Percentiles rank a stretch among this genome's conserved stretches.
These are phyloP conservation scores for Drosophila novamexicana DNA, from an alignment of 1,140 invertebrate species.

Conservation along the genomic window DNA sequence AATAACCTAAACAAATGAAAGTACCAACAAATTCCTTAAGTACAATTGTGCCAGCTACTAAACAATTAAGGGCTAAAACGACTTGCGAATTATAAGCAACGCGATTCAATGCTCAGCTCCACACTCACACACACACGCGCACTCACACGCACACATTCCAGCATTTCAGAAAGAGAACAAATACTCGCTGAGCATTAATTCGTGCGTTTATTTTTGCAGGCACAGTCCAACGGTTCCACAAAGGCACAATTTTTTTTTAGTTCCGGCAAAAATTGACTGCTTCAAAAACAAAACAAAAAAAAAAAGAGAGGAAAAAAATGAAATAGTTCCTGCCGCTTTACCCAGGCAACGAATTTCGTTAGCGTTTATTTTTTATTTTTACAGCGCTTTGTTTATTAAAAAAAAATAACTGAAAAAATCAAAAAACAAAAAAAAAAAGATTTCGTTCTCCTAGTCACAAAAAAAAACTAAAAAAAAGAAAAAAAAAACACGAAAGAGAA, in stretches of 20 bases:
- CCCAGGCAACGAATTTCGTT: slow-evolving; percentile 6
- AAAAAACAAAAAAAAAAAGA: neutral
- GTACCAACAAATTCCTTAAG: slow-evolving; percentile 2
- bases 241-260: neutral
- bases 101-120: neutral
- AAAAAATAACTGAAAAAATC: neutral
- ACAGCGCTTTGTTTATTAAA: slow-evolving; percentile 2
- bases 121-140: neutral
- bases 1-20: no score
- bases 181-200: slow-evolving; percentile 9
- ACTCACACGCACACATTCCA: slow-evolving; percentile 5
- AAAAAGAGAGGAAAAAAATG: neutral
- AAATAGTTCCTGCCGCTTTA: slow-evolving; percentile 34
- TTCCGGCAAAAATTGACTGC: neutral
- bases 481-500: slow-evolving; percentile 13
- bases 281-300: neutral
- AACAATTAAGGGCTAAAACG: slow-evolving; percentile 1
- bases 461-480: slow-evolving; percentile 7
- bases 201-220: neutral
- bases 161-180: neutral
- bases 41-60: slow-evolving; percentile 7
- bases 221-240: slow-evolving; percentile 9
- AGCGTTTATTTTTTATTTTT: neutral
- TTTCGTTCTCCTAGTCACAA: slow-evolving; percentile 43
- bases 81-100: neutral